phyloP scores from a whole-genome alignment of 2,113 vertebrate species.

The Eurystomus gularis region DNA sequence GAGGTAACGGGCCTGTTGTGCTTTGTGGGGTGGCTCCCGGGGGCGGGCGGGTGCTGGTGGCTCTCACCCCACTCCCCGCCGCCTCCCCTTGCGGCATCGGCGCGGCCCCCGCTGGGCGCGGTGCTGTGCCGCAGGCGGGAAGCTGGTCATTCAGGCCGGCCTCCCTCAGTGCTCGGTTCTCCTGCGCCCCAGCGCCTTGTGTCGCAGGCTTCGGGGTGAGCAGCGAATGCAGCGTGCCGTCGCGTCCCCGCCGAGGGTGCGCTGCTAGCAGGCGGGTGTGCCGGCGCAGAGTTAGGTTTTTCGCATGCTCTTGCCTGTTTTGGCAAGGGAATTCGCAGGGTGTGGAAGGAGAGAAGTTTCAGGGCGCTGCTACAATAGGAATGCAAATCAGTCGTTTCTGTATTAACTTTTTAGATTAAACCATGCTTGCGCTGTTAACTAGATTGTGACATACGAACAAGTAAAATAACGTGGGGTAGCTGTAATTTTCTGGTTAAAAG shows the following conservation, averaged over 20 bases:
- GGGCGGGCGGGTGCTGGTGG: not conserved
- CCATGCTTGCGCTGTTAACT: fast-evolving
- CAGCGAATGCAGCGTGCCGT: not conserved
- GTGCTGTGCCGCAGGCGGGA: not conserved
- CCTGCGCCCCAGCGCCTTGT: too few species aligned
- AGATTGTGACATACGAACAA: not conserved
- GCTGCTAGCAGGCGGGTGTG: not conserved
- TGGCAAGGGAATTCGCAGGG: fast-evolving
- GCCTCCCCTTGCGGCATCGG: not conserved
- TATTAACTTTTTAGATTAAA: not conserved
- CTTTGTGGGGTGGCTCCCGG: not conserved
- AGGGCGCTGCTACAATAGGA: fast-evolving
- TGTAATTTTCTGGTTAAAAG: not conserved
- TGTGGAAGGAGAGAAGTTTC: not conserved
- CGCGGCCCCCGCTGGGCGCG: not conserved
- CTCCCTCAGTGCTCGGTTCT: too few species aligned
- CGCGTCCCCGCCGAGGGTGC: not conserved
- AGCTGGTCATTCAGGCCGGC: not conserved
- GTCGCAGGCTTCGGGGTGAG: not conserved
- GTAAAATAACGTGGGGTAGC: not conserved
- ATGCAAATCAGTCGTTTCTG: fast-evolving
- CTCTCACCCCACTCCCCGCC: not conserved
- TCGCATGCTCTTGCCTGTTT: too few species aligned
- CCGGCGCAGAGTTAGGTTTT: not conserved
- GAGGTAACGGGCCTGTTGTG: not conserved